Percentiles rank a stretch among this genome's conserved stretches.
Evolutionary conservation across 2,113 vertebrate genomes (phyloP).

Genomic region (Zapus hudsonius): DNA sequence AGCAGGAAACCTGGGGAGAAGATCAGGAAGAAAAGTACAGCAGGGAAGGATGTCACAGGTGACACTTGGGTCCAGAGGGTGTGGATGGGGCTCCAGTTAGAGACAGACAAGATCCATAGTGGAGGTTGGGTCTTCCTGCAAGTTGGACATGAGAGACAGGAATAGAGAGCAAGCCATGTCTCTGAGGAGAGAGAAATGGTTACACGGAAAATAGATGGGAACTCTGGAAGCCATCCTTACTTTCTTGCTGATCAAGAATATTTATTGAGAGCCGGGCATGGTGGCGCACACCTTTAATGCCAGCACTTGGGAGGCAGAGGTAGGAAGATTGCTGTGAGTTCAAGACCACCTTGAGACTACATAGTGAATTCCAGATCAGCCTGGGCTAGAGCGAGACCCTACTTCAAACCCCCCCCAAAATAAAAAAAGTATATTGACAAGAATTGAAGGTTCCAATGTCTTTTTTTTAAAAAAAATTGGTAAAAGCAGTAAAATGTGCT

Average conservation of each 20-base stretch:
- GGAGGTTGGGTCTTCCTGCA: not conserved
- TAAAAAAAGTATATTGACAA: no score
- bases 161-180: not conserved
- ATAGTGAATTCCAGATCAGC: not conserved
- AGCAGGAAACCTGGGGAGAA: not conserved
- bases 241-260: slow-evolving; percentile 20
- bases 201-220: not conserved
- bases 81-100: not conserved
- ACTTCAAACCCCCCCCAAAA: no score
- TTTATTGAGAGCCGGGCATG: not conserved
- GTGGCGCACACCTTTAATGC: not conserved
- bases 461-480: no score
- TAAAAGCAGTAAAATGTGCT: no score
- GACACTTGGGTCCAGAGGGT: not conserved
- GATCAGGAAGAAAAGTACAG: slow-evolving; percentile 26
- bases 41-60: not conserved
- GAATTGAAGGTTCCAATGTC: no score
- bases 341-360: not conserved
- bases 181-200: slow-evolving; percentile 50
- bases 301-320: no score
- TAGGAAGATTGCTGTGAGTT: no score
- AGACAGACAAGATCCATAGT: not conserved
- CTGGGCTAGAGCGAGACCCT: not conserved
- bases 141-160: not conserved
- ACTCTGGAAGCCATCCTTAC: not conserved